Evolutionary conservation across 2,797 vertebrate species (phyloP), one percentile per base, ranked within the genome.

Genomic region (Lithobates pipiens): DNA sequence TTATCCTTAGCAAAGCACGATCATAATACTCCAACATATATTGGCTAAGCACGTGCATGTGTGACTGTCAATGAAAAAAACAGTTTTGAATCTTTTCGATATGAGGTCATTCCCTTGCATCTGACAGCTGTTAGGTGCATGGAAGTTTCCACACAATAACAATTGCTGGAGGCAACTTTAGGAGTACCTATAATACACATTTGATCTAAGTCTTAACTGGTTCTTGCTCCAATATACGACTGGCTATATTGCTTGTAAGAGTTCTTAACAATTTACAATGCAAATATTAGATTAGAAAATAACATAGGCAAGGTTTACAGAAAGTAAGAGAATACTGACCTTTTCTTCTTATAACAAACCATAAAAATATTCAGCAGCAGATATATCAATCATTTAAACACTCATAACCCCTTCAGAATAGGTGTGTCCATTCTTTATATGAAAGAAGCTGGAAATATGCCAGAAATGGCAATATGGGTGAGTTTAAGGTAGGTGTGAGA

Each of bases 371-470:
- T 57, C 46, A 34, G 6, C 54, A 11, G 27, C 67, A 61, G 61
- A 13, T 79, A 34, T 8, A 57, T 57, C 36, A 83, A 54, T 85
- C 50, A 85, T 75, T 34, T 74, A 88, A 90, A 88, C 11, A 79
- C 39, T 34, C 2, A 34, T 57, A 79, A n/a, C 27, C 46, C 34
- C 29, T 46, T 16, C 39, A 25, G 15, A 80, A 85, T 42, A 71
- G 72, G 72, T 63, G 78, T 71, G 63, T n/a, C 63, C 16, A 13
- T 76, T 76, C 68, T 68, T 75, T 69, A 7, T 65, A 29, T 61
- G 63, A 76, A 70, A 50, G 16, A 29, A 69, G 42, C 63, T 76
- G 34, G n/a, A 80, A 70, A 70, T n/a, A 15, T 75, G 65, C 77
- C 84, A 74, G 46, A 25, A 85, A 67, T 67, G 27, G 44, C 36